phyloP scores from a whole-genome alignment of 2,888 invertebrate genomes.

The Sarcophaga rosellei region DNA sequence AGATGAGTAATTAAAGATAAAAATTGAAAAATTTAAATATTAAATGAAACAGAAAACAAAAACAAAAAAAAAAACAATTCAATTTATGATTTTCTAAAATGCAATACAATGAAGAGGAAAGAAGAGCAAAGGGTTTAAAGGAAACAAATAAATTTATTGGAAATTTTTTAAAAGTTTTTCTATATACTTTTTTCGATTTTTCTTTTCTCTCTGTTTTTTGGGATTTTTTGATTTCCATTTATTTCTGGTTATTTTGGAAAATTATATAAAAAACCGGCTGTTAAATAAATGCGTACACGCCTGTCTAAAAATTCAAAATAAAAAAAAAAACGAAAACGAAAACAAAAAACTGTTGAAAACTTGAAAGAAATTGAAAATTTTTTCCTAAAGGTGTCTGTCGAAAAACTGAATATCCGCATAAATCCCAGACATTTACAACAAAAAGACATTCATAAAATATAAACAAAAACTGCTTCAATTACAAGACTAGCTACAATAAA shows the following conservation, averaged over 20 bases:
- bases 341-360: slow-evolving; percentile 5
- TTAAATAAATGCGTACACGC: neutral
- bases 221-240: neutral
- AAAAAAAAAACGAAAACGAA: neutral
- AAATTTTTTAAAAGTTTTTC: neutral
- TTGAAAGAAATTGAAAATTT: slow-evolving; percentile 33
- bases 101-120: neutral
- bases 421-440: neutral
- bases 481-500: too few species aligned
- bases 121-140: neutral
- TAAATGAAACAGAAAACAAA: slow-evolving; percentile 4
- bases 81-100: neutral
- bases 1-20: slow-evolving; percentile 37
- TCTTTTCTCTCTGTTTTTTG: neutral
- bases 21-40: neutral
- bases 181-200: neutral
- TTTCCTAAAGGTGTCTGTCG: slow-evolving; percentile 8
- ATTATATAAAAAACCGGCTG: slow-evolving; percentile 45
- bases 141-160: neutral
- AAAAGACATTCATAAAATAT: neutral
- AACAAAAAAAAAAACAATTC: neutral
- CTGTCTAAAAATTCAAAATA: neutral
- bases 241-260: slow-evolving; percentile 20
- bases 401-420: neutral
- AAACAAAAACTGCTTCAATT: neutral